Evolutionary conservation across 2,888 invertebrate genomes (phyloP), one percentile per base, ranked within the genome.

Genomic region (Lissocephala sabroskyi): DNA sequence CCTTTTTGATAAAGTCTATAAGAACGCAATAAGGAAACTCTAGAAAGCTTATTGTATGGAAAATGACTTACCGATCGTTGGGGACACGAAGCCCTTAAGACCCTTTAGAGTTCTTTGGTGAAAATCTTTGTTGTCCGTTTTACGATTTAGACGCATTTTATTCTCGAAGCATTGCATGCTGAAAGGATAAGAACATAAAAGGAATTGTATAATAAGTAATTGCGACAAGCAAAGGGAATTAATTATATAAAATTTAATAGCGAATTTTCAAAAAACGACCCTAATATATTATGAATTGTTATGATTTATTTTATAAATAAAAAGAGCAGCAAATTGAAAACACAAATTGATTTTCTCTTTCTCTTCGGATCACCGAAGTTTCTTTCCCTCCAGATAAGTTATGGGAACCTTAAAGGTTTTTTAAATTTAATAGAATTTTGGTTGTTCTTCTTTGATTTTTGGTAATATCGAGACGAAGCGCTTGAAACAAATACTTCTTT

Each of bases 61-160:
- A 51, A 23, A 23, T 23, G 7, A 23, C 7, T 23, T 23, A 23
- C 23, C 4, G 7, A 5, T 5, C 23, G 7, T 23, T 23, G 23
- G 23, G n/a, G n/a, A n/a, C n/a, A n/a, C n/a, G n/a, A n/a, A n/a
- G n/a, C n/a, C n/a, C n/a, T n/a, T n/a, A 23, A 23, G 7, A 23
- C 23, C 7, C 23, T 46, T 41, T 53, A 41, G 39, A 29, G n/a
- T 10, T 30, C 3, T 30, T 18, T 33, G 19, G 36, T 39, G 43
- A 47, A 52, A 18, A 43, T 47, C 33, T 49, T 18, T 45, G 58
- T 43, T 58, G 50, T 50, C 53, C 47, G 49, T 50, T 65, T 57
- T 68, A 68, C 56, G 47, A 67, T 73, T 73, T 68, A 65, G 73
- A 70, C 62, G 70, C 70, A 76, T 70, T 73, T 76, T 70, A 76